phyloP scores from a whole-genome alignment of 2,113 vertebrate genomes.

The Microtus oregoni region DNA sequence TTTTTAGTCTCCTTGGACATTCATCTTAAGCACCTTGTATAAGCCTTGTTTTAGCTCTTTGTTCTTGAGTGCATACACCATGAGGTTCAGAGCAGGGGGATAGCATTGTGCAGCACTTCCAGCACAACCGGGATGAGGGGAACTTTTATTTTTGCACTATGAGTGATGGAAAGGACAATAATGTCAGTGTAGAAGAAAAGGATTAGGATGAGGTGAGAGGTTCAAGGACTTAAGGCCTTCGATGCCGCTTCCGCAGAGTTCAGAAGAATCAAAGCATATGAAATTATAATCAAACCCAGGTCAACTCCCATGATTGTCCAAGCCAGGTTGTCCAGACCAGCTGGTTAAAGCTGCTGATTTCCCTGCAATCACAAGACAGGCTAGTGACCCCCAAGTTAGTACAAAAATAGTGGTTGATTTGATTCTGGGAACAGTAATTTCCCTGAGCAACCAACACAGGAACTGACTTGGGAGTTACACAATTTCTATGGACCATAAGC shows the following conservation, averaged over 20 bases:
- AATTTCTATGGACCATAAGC: constrained; percentile 56
- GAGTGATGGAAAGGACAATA: constrained; percentile 35
- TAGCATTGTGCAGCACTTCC: constrained; percentile 1
- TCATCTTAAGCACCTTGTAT: background rate
- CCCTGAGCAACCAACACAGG: constrained; percentile 61
- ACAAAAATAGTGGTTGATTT: constrained; percentile 53
- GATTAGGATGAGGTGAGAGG: constrained; percentile 65
- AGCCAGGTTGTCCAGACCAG: background rate
- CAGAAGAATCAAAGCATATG: constrained; percentile 60
- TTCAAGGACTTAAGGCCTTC: constrained; percentile 62
- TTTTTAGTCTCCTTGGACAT: background rate
- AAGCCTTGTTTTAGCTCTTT: background rate
- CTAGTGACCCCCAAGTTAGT: constrained; percentile 59
- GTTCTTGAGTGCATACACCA: background rate
- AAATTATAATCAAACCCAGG: constrained; percentile 53
- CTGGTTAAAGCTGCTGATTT: constrained; percentile 56
- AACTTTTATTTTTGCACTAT: background rate
- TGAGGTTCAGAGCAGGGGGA: background rate
- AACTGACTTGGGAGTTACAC: background rate
- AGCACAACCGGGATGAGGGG: constrained; percentile 34
- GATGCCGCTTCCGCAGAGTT: constrained; percentile 57
- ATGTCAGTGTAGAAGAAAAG: constrained; percentile 52
- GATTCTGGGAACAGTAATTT: constrained; percentile 42
- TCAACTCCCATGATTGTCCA: constrained; percentile 62
- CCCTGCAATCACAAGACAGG: constrained; percentile 62